A percentile compares a stretch with the other conserved stretches of the same genome.
These are phyloP conservation scores for Alcedo quadribrachys DNA, from an alignment of 2,797 vertebrate species.

Conservation along the genomic window DNA sequence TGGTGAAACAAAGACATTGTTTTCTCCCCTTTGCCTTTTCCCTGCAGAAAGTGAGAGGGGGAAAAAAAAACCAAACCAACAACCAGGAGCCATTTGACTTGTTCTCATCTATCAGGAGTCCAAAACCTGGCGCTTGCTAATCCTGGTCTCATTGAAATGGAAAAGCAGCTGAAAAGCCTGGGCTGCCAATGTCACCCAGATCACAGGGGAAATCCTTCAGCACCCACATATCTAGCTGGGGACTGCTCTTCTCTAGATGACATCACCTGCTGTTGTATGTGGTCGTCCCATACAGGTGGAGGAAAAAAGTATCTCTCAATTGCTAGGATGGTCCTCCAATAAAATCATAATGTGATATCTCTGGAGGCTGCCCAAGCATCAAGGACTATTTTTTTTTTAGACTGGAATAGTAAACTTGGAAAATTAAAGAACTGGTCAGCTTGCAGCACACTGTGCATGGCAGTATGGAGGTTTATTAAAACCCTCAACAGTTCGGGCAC, in stretches of 20 bases:
- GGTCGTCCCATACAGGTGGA: fast-evolving
- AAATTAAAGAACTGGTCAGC: neutral
- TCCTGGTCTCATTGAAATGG: neutral
- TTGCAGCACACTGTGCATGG: neutral
- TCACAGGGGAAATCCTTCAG: neutral
- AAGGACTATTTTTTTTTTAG: neutral
- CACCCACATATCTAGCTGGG: neutral
- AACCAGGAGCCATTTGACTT: neutral
- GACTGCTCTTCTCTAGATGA: neutral
- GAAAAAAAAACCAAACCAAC: fast-evolving
- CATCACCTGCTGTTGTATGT: neutral
- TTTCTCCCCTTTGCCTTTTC: neutral
- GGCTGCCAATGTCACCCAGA: neutral
- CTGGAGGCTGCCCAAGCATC: neutral
- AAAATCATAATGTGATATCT: neutral
- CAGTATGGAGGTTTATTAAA: neutral
- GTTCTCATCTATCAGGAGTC: neutral
- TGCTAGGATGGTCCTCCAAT: neutral
- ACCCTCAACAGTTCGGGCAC: too few species aligned
- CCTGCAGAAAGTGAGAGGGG: neutral
- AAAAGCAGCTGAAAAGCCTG: neutral
- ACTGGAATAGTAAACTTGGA: neutral
- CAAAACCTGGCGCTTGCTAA: neutral
- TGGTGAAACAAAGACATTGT: neutral
- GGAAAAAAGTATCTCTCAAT: neutral